Base-by-base conservation (phyloP, 2,888 invertebrate species). In the Agrotis ipsilon region DNA sequence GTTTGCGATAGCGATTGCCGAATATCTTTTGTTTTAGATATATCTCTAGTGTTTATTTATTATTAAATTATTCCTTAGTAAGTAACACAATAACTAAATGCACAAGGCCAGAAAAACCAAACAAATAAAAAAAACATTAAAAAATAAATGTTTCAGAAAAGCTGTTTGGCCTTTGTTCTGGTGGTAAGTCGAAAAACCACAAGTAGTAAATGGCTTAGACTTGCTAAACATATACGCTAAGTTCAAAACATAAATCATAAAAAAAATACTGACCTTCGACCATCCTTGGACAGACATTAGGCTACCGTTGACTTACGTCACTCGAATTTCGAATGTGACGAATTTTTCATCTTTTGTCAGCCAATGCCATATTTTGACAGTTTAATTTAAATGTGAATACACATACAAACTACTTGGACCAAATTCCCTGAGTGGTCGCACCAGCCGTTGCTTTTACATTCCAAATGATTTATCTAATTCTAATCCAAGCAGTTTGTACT, bases 61-160 rank as follows among this genome's bases (percentile, higher is more conserved):
- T 52, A 16, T 16, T 16, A 14, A 11, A 45, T 32, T 24, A 49
- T n/a, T 19, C 13, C 21, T 19, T n/a, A 55, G 5, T 39, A 43
- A 55, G 5, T 39, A 43, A 43, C 32, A 73, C 57, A 27, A 27
- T 9, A 43, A n/a, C 6, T 16, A n/a, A 32, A 27, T 32, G 54
- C n/a, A 59, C 49, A 65, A 67, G 67, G 79, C 62, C 67, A 68
- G 21, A 46, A 62, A 39, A 52, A 45, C 4, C n/a, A 57, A 46
- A 61, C 24, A 24, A 63, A 14, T 63, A 55, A 67, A 75, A 68
- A 70, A 75, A 72, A 32, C 63, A 70, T 73, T 39, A 67, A 64
- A 68, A 59, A 73, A 80, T 78, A 79, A 90, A 92, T 94, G 92
- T 95, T 95, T 94, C 95, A 95, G 95, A 95, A 94, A 93, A 89